Evolutionary conservation across 2,113 vertebrate species (phyloP), one percentile per base, ranked within the genome.

Genomic region (Xiphophorus hellerii): DNA sequence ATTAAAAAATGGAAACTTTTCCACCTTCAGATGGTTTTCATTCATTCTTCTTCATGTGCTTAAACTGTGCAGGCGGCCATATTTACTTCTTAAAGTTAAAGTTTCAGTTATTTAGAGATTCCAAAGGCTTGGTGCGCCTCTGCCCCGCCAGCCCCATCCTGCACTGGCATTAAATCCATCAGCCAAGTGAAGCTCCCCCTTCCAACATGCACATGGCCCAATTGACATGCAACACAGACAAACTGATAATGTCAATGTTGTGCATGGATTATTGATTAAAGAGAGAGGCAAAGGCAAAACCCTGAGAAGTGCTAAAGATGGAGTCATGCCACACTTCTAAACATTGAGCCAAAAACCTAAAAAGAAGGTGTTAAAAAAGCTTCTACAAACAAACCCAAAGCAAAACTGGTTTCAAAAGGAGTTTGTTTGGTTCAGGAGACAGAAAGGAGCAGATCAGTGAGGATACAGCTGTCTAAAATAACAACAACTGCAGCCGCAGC

Each of bases 261-360:
- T 66, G 71, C 81, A 72, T 74, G 71, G 71, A 48, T 76, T 73
- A 90, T 81, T 78, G 89, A 90, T 90, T 76, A 80, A 84, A 70
- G 73, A 85, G 71, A 73, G 72, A 62, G 70, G 86, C 85, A 77
- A 71, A 82, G 69, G 44, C 62, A 81, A 51, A 25, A 64, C 51
- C 58, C 28, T 4, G 60, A 76, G 74, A 76, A 69, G 39, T 44
- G 27, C 70, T 2, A 3, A 76, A 54, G 65, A 58, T 54, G 71
- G 61, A 28, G 61, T 33, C 64, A n/a, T n/a, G 17, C 2, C 7
- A 39, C 37, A 39, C 33, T 30, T 69, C 27, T 25, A 30, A 48
- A 31, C 37, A 62, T 72, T 35, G 62, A 22, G 31, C 27, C 15
- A 71, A 69, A 68, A 69, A 4, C 37, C 12, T 66, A 58, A 51